Base-by-base conservation (phyloP, 2,797 vertebrate species). In the Lophotriccus pileatus region DNA sequence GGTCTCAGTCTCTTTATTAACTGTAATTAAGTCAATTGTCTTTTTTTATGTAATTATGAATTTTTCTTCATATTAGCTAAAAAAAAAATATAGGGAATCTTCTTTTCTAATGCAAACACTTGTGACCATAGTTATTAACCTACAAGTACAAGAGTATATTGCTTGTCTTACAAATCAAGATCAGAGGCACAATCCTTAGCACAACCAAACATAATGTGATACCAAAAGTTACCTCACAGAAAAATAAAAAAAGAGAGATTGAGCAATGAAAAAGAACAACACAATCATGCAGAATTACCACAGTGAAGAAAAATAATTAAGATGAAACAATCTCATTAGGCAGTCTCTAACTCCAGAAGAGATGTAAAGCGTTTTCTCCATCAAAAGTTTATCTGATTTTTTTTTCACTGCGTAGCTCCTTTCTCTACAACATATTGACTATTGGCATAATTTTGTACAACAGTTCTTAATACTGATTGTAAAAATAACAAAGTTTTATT, bases 141-240 rank as follows among this genome's bases (percentile, higher is more conserved):
- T 69, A 13, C 6, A 21, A 0, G 0, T 46, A 44, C 6, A 70
- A 46, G 23, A 25, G 5, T 7, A 3, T 25, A 27, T 49, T 34
- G 5, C 7, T 70, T 58, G 14, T 74, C 27, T 87, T 64, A 62
- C 9, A 72, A 81, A 72, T 43, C 44, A 49, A 56, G 7, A 60
- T 69, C 39, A 77, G 27, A 60, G 4, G 11, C 30, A 56, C 28
- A 86, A 44, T 36, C 10, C 0, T 1, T 63, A 80, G 49, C 15
- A 11, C 22, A 68, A 36, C 1, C 4, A 74, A 83, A 85, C 59
- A 74, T 11, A 64, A 32, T 12, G 24, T 24, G 20, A 62, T 23
- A 46, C 1, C 4, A 76, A 47, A 66, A n/a, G 4, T 24, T 50
- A 27, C 10, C 30, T 74, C 14, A 64, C 6, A 64, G 21, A 49